Conservation (phyloP, 1,140 invertebrate species). For the Penaeus chinensis region DNA sequence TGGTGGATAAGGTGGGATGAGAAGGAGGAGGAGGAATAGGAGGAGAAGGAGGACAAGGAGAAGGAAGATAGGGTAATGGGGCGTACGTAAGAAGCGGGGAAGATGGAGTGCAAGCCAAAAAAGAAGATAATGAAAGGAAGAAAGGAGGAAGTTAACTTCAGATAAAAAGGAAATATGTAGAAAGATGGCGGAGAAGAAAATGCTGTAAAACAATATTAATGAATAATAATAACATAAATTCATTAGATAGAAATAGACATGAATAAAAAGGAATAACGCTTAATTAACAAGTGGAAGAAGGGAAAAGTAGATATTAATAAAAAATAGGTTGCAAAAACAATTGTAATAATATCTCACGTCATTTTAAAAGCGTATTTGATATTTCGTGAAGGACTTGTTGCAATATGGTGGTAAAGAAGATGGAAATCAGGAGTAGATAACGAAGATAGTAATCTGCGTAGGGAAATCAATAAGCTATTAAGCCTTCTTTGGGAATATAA, state of each 20-base stretch:
- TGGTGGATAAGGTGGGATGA: constrained; percentile 42
- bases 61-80: constrained; percentile 28
- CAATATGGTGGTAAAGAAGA: no score
- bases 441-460: no score
- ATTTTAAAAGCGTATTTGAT: no score
- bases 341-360: no score
- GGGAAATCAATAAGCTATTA: no score
- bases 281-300: no score
- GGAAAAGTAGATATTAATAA: no score
- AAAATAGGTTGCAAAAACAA: no score
- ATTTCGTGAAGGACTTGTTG: no score
- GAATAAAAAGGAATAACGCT: neutral
- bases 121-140: neutral
- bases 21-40: constrained; percentile 16
- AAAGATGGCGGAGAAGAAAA: constrained; percentile 30
- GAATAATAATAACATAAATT: no score
- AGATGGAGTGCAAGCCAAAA: constrained; percentile 16
- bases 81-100: constrained; percentile 8
- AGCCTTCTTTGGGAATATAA: no score
- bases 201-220: neutral
- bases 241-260: neutral
- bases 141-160: neutral
- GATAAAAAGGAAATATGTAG: constrained; percentile 5
- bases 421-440: no score
- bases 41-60: constrained; percentile 11